Conservation (phyloP, 2,888 invertebrate genomes). For the Drosophila picticornis region DNA sequence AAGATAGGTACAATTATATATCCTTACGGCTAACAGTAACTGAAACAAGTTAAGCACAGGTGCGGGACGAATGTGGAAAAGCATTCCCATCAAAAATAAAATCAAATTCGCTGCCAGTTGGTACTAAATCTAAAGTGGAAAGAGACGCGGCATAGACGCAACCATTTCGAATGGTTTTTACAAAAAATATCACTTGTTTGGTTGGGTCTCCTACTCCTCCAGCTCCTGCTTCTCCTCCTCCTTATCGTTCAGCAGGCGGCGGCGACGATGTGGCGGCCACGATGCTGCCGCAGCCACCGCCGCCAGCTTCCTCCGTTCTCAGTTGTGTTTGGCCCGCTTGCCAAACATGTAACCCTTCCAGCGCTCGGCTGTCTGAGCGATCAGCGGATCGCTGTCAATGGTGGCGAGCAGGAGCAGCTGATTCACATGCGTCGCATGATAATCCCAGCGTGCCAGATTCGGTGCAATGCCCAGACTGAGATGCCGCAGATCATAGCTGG, state of each 20-base stretch:
- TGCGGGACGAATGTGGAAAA: constrained; percentile 37
- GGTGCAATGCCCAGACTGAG: constrained; percentile 94
- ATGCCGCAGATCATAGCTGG: constrained; percentile 98
- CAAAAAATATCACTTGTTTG: constrained; percentile 74
- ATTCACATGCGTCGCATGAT: constrained; percentile 99
- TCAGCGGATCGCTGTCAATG: constrained; percentile 92
- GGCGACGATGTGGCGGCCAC: constrained; percentile 51
- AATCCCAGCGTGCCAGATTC: constrained; percentile 99
- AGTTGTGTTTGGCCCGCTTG: constrained; percentile 97
- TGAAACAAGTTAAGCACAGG: constrained; percentile 43
- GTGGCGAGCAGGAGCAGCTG: constrained; percentile 95
- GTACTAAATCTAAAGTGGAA: constrained; percentile 25
- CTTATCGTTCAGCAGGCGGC: constrained; percentile 19
- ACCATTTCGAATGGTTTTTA: constrained; percentile 74
- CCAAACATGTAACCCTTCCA: constrained; percentile 99
- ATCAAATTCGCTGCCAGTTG: constrained; percentile 43
- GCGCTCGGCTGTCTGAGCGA: constrained; percentile 93
- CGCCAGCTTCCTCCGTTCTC: constrained; percentile 81
- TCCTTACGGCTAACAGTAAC: constrained; percentile 39
- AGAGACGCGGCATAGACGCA: constrained; percentile 44
- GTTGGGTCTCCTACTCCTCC: constrained; percentile 16
- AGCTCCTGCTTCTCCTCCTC: background rate
- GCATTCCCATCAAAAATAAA: constrained; percentile 7
- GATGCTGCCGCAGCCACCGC: constrained; percentile 52
- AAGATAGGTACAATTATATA: constrained; percentile 58